phyloP scores from a whole-genome alignment of 1,140 invertebrate genomes.

The Matsumurasca onukii region DNA sequence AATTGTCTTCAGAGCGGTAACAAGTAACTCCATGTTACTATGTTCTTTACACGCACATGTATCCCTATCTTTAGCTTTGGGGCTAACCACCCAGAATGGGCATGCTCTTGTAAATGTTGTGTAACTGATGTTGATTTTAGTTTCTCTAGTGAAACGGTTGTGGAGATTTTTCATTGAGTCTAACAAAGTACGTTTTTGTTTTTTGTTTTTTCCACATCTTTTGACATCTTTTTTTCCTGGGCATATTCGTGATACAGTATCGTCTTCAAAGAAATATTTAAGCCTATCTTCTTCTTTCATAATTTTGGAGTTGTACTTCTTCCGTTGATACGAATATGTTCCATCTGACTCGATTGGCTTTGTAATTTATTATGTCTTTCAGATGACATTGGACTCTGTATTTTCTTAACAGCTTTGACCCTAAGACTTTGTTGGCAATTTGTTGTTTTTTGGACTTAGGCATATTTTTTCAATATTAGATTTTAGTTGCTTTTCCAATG shows the following conservation, averaged over 20 bases:
- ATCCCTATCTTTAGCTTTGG: not conserved
- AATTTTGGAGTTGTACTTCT: too few relatives aligned
- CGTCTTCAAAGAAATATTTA: not conserved
- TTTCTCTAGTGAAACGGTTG: not conserved
- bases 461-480: too few relatives aligned
- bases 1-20: not conserved
- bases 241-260: not conserved
- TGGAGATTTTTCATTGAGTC: not conserved
- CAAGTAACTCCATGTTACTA: not conserved
- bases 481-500: too few relatives aligned
- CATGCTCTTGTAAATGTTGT: not conserved
- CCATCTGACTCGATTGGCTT: too few relatives aligned
- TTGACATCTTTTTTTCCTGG: not conserved
- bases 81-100: not conserved
- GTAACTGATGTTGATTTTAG: not conserved
- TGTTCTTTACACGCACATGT: not conserved
- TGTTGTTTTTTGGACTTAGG: too few relatives aligned
- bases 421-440: too few relatives aligned
- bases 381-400: too few relatives aligned
- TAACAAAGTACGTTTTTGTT: not conserved
- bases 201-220: not conserved
- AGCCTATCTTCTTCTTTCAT: not conserved
- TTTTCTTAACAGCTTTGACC: too few relatives aligned
- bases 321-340: too few relatives aligned
- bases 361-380: too few relatives aligned